Percentiles rank a stretch among this genome's conserved stretches.
Conservation (phyloP, 2,888 invertebrate species). For the Drosophila neoperkinsi region DNA sequence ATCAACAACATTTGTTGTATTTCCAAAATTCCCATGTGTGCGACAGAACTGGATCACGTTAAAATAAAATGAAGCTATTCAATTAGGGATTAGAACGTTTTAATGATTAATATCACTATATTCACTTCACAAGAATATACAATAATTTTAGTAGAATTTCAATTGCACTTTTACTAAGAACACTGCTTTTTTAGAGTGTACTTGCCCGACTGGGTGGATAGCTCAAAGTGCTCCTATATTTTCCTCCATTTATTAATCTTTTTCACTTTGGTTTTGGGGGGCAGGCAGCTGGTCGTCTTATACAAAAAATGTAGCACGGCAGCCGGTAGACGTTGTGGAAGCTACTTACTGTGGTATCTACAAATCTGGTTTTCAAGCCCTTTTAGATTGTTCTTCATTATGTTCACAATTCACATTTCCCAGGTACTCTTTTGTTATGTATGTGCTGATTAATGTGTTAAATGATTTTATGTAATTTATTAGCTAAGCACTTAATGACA, state of each 20-base stretch:
- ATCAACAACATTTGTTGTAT: not conserved
- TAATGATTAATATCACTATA: not conserved
- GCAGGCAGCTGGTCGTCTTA: conserved; percentile 17
- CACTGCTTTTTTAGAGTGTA: not conserved
- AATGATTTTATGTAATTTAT: conserved; percentile 70
- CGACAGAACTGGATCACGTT: too few relatives aligned
- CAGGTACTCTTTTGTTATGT: conserved; percentile 21
- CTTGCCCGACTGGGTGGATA: conserved; percentile 11
- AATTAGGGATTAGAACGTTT: not conserved
- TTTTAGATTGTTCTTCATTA: conserved; percentile 24
- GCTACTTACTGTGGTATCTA: conserved; percentile 11
- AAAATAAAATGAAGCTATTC: not conserved
- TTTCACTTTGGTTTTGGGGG: not conserved
- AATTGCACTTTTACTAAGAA: not conserved
- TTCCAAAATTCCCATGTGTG: not conserved
- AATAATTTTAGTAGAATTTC: not conserved
- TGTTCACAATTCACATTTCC: not conserved
- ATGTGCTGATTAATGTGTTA: conserved; percentile 53
- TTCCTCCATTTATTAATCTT: not conserved
- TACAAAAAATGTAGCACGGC: conserved; percentile 30
- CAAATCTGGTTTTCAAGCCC: not conserved
- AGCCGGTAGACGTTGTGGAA: not conserved
- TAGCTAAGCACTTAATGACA: conserved; percentile 70
- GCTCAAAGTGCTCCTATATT: conserved; percentile 2
- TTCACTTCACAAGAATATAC: not conserved